phyloP scores from a whole-genome alignment of 2,797 vertebrate genomes.

The Carcharodon carcharias region DNA sequence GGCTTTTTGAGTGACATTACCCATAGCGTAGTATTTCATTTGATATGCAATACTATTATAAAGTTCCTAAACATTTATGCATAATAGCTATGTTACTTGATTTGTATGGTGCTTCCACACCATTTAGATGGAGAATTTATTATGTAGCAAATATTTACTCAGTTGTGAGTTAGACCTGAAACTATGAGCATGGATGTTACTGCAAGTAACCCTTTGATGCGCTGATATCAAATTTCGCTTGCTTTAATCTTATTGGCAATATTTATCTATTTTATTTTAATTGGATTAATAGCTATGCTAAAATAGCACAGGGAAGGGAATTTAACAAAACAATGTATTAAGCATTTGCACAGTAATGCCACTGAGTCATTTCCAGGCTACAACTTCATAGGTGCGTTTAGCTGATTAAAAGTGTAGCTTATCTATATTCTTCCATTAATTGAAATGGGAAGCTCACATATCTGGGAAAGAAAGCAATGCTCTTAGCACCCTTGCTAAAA shows the following conservation, averaged over 20 bases:
- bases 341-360: background rate
- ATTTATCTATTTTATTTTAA: background rate
- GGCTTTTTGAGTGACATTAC: background rate
- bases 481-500: too few relatives aligned
- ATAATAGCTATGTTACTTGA: background rate
- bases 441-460: too few relatives aligned
- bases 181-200: background rate
- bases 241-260: background rate
- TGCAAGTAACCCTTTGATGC: background rate
- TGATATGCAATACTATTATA: background rate
- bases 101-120: background rate
- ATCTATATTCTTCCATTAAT: too few relatives aligned
- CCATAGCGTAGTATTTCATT: background rate
- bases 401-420: too few relatives aligned
- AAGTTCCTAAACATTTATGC: background rate
- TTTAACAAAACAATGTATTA: background rate
- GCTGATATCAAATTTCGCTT: background rate
- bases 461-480: too few relatives aligned
- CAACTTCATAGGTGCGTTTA: background rate
- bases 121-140: background rate
- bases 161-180: background rate
- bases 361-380: background rate
- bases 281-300: background rate
- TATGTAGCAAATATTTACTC: background rate
- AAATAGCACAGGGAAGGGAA: background rate